A percentile compares a stretch with the other conserved stretches of the same genome.
phyloP scores from a whole-genome alignment of 2,797 vertebrate species.

The Mallotus villosus region DNA sequence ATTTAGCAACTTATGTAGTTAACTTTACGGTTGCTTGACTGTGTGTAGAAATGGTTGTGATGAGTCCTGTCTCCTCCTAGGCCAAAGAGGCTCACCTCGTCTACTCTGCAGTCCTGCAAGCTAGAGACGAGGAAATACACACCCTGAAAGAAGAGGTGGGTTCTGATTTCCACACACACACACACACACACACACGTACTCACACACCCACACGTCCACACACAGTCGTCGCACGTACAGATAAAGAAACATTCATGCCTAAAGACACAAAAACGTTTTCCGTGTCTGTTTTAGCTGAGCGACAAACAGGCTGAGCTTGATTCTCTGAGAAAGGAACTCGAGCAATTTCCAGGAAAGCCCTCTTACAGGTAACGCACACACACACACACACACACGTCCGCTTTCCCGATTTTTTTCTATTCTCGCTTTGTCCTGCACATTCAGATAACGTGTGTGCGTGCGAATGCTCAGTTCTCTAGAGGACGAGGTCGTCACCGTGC shows the following conservation, averaged over 20 bases:
- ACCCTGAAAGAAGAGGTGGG: conserved; percentile 70
- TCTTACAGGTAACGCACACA: conserved; percentile 67
- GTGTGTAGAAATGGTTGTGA: neutral
- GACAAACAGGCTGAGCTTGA: conserved; percentile 63
- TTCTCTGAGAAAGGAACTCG: conserved; percentile 62
- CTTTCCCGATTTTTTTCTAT: too few species aligned
- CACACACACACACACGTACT: conserved; percentile 6
- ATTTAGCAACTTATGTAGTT: too few species aligned
- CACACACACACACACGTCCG: neutral
- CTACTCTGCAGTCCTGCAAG: conserved; percentile 70
- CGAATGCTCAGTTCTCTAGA: conserved; percentile 65
- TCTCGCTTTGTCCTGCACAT: neutral
- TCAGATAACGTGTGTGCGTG: neutral
- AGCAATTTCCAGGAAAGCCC: conserved; percentile 64
- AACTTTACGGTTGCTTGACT: neutral
- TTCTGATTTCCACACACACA: neutral
- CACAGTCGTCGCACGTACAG: neutral
- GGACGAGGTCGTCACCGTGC: conserved; percentile 57
- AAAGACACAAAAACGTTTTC: conserved; percentile 1
- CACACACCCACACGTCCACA: conserved; percentile 6
- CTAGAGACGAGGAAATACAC: conserved; percentile 71
- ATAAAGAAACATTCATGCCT: neutral
- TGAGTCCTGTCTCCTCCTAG: conserved; percentile 40
- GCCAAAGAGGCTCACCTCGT: conserved; percentile 75
- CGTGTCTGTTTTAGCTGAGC: conserved; percentile 57